Conservation (phyloP, 2,113 vertebrate species). For the Eurystomus gularis region DNA sequence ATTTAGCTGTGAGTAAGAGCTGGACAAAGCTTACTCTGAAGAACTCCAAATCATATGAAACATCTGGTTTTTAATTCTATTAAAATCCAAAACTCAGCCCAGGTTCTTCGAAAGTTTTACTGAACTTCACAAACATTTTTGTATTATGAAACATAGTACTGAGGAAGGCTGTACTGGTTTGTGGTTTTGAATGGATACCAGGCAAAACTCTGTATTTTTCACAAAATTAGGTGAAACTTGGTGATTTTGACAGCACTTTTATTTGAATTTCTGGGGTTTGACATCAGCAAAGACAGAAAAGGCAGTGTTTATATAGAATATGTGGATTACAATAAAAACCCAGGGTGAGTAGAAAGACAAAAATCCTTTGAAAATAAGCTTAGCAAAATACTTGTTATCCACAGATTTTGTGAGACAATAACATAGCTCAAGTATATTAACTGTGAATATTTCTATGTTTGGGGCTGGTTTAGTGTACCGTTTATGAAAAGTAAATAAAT, state of each 20-base stretch:
- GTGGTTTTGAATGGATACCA: slow-evolving; percentile 2
- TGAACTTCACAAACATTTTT: slow-evolving; percentile 31
- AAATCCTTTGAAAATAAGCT: background rate
- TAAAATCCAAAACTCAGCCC: slow-evolving; percentile 5
- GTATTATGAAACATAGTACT: background rate
- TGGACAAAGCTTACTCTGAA: background rate
- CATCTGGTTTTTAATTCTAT: slow-evolving; percentile 33
- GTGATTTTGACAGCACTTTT: background rate
- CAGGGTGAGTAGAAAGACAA: background rate
- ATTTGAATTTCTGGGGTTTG: background rate
- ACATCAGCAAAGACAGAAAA: background rate
- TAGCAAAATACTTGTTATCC: background rate
- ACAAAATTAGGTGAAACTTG: background rate
- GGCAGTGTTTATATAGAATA: background rate
- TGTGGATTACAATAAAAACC: background rate
- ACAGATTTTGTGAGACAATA: background rate
- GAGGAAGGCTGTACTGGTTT: slow-evolving; percentile 5
- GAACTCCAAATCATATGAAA: background rate
- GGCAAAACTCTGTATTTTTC: background rate
- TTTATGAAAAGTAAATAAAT: background rate
- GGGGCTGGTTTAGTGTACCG: background rate
- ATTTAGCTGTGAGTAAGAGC: background rate
- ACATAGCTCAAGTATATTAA: background rate
- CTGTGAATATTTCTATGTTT: background rate
- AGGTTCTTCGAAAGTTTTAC: slow-evolving; percentile 50